phyloP scores from a whole-genome alignment of 2,888 invertebrate genomes.

The Capitulum mitella region DNA sequence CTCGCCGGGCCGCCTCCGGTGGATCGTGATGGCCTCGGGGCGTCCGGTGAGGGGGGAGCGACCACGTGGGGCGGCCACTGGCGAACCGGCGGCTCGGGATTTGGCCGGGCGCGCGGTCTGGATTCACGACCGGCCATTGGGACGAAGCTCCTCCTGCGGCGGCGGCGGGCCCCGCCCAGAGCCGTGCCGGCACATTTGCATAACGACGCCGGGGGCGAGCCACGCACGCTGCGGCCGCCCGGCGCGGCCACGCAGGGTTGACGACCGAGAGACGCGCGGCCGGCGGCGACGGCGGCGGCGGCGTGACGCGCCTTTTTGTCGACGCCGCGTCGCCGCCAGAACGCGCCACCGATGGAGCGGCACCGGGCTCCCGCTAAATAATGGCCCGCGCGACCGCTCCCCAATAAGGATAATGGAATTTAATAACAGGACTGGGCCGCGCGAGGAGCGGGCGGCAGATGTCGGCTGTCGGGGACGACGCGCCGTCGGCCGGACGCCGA shows the following conservation, averaged over 20 bases:
- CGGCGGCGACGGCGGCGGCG: not conserved
- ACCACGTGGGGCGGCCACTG: no score
- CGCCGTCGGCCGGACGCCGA: not conserved
- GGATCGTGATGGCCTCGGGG: no score
- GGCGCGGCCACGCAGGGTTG: not conserved
- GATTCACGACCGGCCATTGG: no score
- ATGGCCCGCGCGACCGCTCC: not conserved
- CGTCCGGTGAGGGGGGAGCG: no score
- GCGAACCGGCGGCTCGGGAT: no score
- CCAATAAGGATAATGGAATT: constrained; percentile 8
- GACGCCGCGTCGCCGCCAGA: not conserved
- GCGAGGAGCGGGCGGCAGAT: no score
- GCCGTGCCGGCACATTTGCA: not conserved
- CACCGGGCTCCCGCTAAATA: not conserved
- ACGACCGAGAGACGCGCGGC: not conserved
- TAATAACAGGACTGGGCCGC: not conserved
- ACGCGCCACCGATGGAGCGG: not conserved
- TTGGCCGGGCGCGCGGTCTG: no score
- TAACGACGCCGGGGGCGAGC: no score
- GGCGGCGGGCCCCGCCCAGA: not conserved
- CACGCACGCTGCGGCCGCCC: not conserved
- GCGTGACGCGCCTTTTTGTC: constrained; percentile 12
- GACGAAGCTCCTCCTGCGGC: no score
- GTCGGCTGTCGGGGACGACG: no score
- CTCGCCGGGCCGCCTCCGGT: no score